These are phyloP conservation scores for Eutolmus rufibarbis DNA, from an alignment of 2,888 invertebrate species.

Conservation along the genomic window DNA sequence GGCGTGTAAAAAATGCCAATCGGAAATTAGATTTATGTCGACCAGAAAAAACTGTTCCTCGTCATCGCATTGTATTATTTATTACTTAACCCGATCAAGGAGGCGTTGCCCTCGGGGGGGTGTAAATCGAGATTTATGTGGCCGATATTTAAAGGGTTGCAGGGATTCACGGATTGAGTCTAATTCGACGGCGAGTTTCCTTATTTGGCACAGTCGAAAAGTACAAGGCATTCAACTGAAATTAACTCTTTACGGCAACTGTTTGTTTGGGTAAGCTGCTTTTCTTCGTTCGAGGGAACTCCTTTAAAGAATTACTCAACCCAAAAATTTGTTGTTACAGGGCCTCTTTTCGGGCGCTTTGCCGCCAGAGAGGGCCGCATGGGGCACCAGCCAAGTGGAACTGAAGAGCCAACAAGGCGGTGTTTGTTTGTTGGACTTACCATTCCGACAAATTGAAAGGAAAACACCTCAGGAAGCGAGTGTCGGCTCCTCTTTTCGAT, in stretches of 20 bases:
- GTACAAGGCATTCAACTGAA: not conserved
- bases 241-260: not conserved
- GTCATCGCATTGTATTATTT: not conserved
- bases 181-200: not conserved
- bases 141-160: not conserved
- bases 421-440: conserved; percentile 45
- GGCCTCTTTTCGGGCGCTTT: conserved; percentile 25
- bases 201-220: not conserved
- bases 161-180: not conserved
- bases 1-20: conserved; percentile 38
- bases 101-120: not conserved
- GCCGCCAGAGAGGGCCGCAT: conserved; percentile 41
- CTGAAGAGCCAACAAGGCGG: conserved; percentile 40
- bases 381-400: conserved; percentile 43
- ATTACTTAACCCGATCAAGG: not conserved
- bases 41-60: not conserved
- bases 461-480: conserved; percentile 44
- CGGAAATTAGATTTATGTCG: conserved; percentile 45
- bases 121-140: not conserved
- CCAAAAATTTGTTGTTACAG: conserved; percentile 47
- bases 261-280: not conserved
- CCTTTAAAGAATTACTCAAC: conserved; percentile 45
- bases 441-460: conserved; percentile 49
- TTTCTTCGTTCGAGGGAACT: not conserved
- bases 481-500: conserved; percentile 42